A percentile compares a stretch with the other conserved stretches of the same genome.
These are phyloP conservation scores for Eupeodes latifasciatus DNA, from an alignment of 2,888 invertebrate genomes.

Conservation along the genomic window DNA sequence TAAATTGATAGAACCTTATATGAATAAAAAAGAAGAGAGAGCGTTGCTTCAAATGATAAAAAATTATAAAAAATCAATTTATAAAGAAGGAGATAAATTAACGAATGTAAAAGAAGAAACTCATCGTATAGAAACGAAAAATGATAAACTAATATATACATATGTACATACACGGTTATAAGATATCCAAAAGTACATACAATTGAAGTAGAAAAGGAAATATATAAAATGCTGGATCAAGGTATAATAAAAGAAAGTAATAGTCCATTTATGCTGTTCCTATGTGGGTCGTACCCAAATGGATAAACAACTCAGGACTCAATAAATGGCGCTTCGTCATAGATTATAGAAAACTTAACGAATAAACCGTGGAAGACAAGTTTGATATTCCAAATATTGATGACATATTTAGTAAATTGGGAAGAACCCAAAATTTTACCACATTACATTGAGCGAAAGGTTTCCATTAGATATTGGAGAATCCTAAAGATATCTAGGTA, in stretches of 20 bases:
- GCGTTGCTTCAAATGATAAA: slow-evolving; percentile 6
- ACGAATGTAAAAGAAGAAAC: slow-evolving; percentile 13
- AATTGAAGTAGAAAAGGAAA: no score
- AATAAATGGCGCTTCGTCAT: slow-evolving; percentile 65
- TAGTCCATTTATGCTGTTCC: no score
- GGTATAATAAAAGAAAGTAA: no score
- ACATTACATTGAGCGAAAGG: no score
- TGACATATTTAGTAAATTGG: no score
- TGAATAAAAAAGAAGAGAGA: slow-evolving; percentile 1
- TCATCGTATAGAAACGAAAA: slow-evolving; percentile 23
- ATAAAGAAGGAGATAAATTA: slow-evolving; percentile 11
- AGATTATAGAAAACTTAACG: slow-evolving; percentile 67
- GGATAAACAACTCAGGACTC: slow-evolving; percentile 57
- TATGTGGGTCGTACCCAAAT: slow-evolving; percentile 55
- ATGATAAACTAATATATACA: slow-evolving; percentile 41
- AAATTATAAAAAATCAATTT: slow-evolving; percentile 5
- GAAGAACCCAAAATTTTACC: no score
- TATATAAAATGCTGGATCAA: no score
- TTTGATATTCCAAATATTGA: no score
- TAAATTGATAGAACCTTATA: background rate
- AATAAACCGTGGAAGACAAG: no score
- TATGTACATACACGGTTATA: slow-evolving; percentile 39
- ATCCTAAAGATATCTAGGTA: no score
- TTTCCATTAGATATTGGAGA: no score
- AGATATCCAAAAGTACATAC: slow-evolving; percentile 55